Base-by-base conservation (phyloP, 2,797 vertebrate species). In the Heterohyrax brucei region DNA sequence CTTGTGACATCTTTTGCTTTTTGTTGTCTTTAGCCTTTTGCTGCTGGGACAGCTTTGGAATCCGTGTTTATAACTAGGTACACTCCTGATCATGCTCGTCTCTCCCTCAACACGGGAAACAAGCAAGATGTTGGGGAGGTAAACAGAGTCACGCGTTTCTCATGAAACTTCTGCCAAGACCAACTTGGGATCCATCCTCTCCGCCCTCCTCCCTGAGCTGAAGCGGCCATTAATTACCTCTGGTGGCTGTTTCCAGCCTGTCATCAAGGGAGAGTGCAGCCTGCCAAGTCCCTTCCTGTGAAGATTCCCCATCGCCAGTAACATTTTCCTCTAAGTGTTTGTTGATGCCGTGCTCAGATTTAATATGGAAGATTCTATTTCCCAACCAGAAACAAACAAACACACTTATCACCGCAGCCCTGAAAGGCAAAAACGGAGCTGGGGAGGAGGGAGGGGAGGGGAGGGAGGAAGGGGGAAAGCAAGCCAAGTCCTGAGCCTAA, bases 371-470 rank as follows among this genome's bases (percentile, higher is more conserved):
- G 98, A 99, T 98, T 99, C 92, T 97, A 98, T 98, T 98, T 98
- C 98, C 97, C 86, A 94, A 98, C 96, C 96, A 98, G 98, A 98
- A 98, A 98, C 98, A 99, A 98, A 98, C 98, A 98, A 98, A 98
- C 98, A 99, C 98, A 99, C 99, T 99, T 99, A 97, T 98, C 98
- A 98, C 98, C 96, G 98, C 98, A 98, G 99, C 97, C 94, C 66
- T 0, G 96, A 98, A 98, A 98, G 91, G 97, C 95, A 97, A 98
- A 97, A 97, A 39, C 39, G 39, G 39, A 39, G 39, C 39, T 39
- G 39, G 39, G 39, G 39, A 39, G 39, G 39, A 39, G 39, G 39
- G 39, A 39, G 39, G 39, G 39, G 39, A 39, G 39, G 39, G 39
- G 39, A 39, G 39, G 39, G 39, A 39, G 39, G 39, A 39, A 84